Conservation (phyloP, 2,113 vertebrate genomes). For the Atlantisia rogersi region DNA sequence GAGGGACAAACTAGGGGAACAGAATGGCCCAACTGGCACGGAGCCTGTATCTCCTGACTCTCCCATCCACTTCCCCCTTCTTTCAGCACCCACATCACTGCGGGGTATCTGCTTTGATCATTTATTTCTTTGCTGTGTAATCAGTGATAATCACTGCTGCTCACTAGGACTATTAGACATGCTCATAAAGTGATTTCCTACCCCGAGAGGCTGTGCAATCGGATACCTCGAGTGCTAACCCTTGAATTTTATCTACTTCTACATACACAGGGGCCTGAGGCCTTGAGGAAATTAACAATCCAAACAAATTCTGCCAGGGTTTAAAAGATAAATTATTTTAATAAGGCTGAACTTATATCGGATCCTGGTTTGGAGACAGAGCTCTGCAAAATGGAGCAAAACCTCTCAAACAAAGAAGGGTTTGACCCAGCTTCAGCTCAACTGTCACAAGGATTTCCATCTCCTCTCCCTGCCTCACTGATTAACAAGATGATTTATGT, state of each 20-base stretch:
- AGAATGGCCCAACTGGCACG: background rate
- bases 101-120: background rate
- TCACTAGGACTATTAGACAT: background rate
- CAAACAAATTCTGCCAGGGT: constrained; percentile 39
- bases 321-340: constrained; percentile 7
- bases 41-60: background rate
- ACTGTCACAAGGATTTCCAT: background rate
- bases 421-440: background rate
- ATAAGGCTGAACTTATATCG: background rate
- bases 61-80: background rate
- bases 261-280: background rate
- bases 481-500: constrained; percentile 3
- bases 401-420: background rate
- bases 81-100: background rate
- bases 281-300: constrained; percentile 26
- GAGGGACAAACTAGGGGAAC: background rate
- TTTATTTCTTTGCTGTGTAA: background rate
- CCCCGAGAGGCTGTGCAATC: background rate
- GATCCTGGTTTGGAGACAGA: background rate
- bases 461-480: background rate
- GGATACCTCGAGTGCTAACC: constrained; percentile 17
- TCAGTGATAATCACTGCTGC: background rate
- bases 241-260: constrained; percentile 14
- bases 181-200: constrained; percentile 38
- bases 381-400: background rate